Conservation (phyloP, 2,113 vertebrate genomes). For the Zingel zingel region DNA sequence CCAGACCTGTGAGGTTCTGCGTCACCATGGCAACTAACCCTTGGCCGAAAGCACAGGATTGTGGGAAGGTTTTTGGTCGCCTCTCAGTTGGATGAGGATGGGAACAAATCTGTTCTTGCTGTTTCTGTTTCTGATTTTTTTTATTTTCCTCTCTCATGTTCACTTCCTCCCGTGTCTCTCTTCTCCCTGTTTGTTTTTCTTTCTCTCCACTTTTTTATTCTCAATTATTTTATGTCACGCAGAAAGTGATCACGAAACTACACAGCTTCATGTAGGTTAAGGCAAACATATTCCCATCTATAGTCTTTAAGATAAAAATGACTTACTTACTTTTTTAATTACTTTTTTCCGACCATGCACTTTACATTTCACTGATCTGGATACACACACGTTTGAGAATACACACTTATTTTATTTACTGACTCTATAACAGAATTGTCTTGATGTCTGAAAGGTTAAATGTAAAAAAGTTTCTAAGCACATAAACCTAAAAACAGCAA, state of each 20-base stretch:
- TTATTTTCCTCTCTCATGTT: not conserved
- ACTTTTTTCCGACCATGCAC: too few relatives aligned
- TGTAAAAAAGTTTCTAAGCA: too few relatives aligned
- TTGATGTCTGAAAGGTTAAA: too few relatives aligned
- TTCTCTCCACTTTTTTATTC: not conserved
- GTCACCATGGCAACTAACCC: slow-evolving; percentile 60
- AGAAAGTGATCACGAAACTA: not conserved
- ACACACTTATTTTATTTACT: too few relatives aligned
- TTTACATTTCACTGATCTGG: too few relatives aligned
- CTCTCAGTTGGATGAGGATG: slow-evolving; percentile 56
- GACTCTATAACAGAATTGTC: too few relatives aligned
- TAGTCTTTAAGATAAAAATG: not conserved
- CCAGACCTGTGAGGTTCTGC: slow-evolving; percentile 32
- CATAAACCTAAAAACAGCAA: too few relatives aligned
- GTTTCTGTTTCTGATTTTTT: slow-evolving; percentile 2
- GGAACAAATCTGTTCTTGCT: slow-evolving; percentile 35
- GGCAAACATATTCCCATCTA: not conserved
- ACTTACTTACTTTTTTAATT: too few relatives aligned
- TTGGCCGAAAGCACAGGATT: slow-evolving; percentile 63
- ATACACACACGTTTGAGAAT: too few relatives aligned
- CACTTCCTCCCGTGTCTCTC: not conserved
- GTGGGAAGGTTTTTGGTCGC: slow-evolving; percentile 69
- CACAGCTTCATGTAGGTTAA: not conserved
- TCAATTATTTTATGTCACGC: too few relatives aligned
- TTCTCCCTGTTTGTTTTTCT: not conserved